Evolutionary conservation across 2,888 invertebrate species (phyloP).

Genomic region (Didymodactylos carnosus): DNA sequence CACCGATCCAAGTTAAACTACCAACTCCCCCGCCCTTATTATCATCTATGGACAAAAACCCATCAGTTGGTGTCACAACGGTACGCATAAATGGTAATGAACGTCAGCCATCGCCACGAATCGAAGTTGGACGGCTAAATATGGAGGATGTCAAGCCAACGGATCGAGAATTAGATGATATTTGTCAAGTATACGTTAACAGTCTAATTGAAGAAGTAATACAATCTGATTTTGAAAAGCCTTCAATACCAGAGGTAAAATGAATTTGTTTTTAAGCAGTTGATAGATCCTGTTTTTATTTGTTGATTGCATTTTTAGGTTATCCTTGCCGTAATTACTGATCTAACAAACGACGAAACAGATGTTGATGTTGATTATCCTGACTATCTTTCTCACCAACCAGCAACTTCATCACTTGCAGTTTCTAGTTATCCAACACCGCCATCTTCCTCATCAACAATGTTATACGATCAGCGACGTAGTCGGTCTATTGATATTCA

Average conservation of each 20-base stretch:
- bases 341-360: neutral
- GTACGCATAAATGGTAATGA: neutral
- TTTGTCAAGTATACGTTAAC: neutral
- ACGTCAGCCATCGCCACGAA: no score
- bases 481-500: neutral
- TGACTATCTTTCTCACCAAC: no score
- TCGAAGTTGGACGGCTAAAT: neutral
- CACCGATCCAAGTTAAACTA: neutral
- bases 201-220: conserved; percentile 10
- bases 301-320: no score
- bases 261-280: neutral
- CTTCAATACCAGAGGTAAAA: conserved; percentile 9
- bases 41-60: neutral
- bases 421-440: no score
- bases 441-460: no score
- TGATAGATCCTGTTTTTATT: no score
- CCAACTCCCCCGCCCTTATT: neutral
- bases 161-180: neutral
- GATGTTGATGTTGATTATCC: neutral
- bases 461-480: no score
- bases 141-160: neutral
- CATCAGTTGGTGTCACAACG: no score
- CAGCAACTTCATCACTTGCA: no score
- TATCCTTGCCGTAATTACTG: neutral
- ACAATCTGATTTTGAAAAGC: conserved; percentile 6